Percentiles rank a stretch among this genome's conserved stretches.
These are phyloP conservation scores for Cryptotermes secundus DNA, from an alignment of 1,140 invertebrate genomes.

Conservation along the genomic window DNA sequence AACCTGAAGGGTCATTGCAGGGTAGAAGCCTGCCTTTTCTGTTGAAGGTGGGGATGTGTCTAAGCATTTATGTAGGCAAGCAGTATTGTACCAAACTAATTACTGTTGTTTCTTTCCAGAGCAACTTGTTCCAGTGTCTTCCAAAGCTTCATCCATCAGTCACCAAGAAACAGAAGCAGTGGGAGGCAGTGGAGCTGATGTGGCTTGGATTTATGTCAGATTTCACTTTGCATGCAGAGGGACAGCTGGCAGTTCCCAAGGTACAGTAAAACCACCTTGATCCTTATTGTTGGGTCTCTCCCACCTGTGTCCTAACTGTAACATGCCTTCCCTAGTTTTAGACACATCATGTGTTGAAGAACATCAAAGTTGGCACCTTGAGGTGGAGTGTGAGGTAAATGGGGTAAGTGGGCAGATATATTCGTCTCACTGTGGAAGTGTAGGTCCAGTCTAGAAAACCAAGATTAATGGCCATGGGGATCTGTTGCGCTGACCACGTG, in stretches of 20 bases:
- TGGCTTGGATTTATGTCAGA: constrained; percentile 53
- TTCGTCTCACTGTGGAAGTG: no score
- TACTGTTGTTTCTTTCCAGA: constrained; percentile 39
- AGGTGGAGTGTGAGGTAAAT: background rate
- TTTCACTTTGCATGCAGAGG: constrained; percentile 49
- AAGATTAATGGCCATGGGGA: no score
- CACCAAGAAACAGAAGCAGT: constrained; percentile 48
- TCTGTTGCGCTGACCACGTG: no score
- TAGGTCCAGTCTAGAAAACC: no score
- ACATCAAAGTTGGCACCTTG: no score
- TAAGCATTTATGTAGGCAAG: no score
- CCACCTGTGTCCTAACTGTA: background rate
- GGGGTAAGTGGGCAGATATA: background rate
- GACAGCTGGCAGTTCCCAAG: constrained; percentile 32
- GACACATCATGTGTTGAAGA: no score
- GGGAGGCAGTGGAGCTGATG: constrained; percentile 44
- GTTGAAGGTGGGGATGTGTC: no score
- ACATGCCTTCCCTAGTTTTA: no score
- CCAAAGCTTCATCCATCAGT: constrained; percentile 48
- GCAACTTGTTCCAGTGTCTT: constrained; percentile 48
- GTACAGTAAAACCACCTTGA: background rate
- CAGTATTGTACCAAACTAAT: background rate
- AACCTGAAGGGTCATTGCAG: no score
- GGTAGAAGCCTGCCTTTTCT: no score
- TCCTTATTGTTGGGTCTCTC: no score